These are phyloP conservation scores for Sebastes matsubarae DNA, from an alignment of 2,797 vertebrate genomes.

Conservation along the genomic window DNA sequence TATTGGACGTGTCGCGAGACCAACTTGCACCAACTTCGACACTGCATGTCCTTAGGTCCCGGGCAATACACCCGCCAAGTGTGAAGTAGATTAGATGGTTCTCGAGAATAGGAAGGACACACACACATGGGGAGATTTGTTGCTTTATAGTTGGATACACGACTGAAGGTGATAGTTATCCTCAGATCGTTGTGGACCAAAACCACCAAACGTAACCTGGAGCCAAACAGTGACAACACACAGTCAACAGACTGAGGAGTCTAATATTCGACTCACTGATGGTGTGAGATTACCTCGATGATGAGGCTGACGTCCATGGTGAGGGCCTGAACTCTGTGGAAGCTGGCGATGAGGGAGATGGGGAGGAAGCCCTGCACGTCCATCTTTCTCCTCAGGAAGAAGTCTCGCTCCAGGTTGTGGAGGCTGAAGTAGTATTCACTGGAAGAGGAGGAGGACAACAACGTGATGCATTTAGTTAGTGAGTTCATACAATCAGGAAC, in stretches of 20 bases:
- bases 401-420: slow-evolving; percentile 95
- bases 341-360: slow-evolving; percentile 92
- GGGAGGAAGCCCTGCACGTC: slow-evolving; percentile 93
- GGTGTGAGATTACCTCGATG: slow-evolving; percentile 83
- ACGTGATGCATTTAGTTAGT: background rate
- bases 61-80: too few species aligned
- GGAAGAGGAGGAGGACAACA: background rate
- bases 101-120: too few species aligned
- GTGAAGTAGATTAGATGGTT: too few species aligned
- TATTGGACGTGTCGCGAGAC: too few species aligned
- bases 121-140: too few species aligned
- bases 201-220: background rate
- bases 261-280: too few species aligned
- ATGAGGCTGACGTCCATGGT: slow-evolving; percentile 92
- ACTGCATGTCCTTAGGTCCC: too few species aligned
- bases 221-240: background rate
- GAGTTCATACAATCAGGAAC: background rate
- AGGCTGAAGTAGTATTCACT: slow-evolving; percentile 98
- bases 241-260: too few species aligned
- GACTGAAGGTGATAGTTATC: background rate
- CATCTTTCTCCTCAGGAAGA: slow-evolving; percentile 97
- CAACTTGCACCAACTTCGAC: too few species aligned
- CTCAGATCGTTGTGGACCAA: background rate
- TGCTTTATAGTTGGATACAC: too few species aligned
- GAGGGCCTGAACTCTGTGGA: slow-evolving; percentile 94